Base-by-base conservation (phyloP, 2,797 vertebrate genomes). In the Acrossocheilus fasciatus region DNA sequence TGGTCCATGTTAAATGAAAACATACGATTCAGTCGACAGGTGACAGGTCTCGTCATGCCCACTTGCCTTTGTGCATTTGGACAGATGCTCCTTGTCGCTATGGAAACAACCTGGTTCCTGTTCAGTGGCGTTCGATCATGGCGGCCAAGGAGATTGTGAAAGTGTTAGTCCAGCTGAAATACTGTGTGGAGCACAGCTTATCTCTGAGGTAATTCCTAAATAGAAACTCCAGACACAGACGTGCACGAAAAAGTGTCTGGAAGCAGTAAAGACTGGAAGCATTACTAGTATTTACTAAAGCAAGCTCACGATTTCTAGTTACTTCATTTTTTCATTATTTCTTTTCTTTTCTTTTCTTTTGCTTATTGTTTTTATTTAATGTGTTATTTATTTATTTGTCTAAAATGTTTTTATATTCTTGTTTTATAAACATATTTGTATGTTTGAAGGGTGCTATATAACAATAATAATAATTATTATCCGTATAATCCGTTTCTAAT, bases 71-170 rank as follows among this genome's bases (percentile, higher is more conserved):
- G 70, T 73, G 57, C 50, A 83, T 73, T 83, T 74, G 52, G 62
- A 83, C 70, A 77, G 84, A 64, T 87, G 85, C 64, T 86, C 74
- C 39, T 41, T 43, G 84, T 89, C 47, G 6, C 88, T 57, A 90
- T 90, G 82, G 89, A 88, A 90, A 89, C 88, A 50, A 70, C 39
- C 72, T 68, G 82, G 70, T 70, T 75, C 47, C 57, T 86, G 69
- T 81, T 84, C 68, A 30, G 50, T 52, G 43, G 75, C 12, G 26
- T 79, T 64, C 50, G 43, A 77, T 68, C 74, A 64, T 62, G 68
- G 47, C 14, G 57, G 74, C 20, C 64, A 73, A 45, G 50, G 43
- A 66, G n/a, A 64, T 66, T 86, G 30, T 70, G 66, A 82, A 45
- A 81, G 69, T 47, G 17, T 85, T 78, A 45, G 74, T 54, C 79